phyloP scores from a whole-genome alignment of 2,113 vertebrate species.

The Spilogale gracilis region DNA sequence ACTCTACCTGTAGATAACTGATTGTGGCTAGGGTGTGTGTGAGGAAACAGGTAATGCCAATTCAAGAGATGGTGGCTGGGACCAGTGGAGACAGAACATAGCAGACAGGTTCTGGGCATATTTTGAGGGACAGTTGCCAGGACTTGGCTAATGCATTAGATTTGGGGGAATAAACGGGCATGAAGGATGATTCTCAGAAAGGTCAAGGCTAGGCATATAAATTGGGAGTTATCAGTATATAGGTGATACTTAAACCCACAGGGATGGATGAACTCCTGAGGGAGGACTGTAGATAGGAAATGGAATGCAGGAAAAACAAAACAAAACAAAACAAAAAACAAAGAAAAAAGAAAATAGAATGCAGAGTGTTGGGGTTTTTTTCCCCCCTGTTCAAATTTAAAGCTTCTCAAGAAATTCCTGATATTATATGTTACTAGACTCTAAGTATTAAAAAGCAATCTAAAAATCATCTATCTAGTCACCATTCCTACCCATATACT shows the following conservation, averaged over 20 bases:
- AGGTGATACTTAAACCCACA: neutral
- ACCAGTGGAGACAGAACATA: neutral
- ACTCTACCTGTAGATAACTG: neutral
- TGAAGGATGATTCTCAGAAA: neutral
- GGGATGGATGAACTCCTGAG: neutral
- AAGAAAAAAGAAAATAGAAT: neutral
- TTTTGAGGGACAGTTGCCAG: neutral
- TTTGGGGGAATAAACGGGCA: neutral
- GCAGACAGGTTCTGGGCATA: conserved; percentile 32
- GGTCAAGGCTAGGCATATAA: neutral
- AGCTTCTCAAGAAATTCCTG: neutral
- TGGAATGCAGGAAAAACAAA: neutral
- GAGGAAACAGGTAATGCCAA: neutral
- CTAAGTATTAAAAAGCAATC: conserved; percentile 44
- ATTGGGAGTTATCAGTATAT: neutral
- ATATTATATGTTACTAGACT: neutral
- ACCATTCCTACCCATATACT: neutral
- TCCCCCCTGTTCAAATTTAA: conserved; percentile 15
- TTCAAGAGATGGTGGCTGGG: neutral
- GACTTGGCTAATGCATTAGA: neutral
- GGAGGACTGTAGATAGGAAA: neutral
- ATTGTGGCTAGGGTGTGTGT: neutral
- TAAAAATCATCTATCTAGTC: neutral
- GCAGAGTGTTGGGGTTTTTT: neutral
- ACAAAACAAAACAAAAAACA: neutral